These are phyloP conservation scores for Tragelaphus scriptus DNA, from an alignment of 2,113 vertebrate species.

Conservation along the genomic window DNA sequence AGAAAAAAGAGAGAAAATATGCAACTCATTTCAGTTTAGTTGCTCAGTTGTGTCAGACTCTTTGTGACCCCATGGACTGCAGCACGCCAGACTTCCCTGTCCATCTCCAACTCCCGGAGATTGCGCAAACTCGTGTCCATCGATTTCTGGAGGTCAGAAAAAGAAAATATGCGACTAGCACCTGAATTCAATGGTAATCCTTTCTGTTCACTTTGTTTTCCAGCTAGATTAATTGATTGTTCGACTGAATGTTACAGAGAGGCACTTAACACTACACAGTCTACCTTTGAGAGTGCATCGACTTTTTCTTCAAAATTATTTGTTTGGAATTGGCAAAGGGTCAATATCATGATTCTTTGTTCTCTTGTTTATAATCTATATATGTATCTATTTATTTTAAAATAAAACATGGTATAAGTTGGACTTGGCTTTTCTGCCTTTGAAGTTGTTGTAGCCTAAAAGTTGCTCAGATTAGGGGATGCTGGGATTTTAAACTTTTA, in stretches of 20 bases:
- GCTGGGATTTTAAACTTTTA: not conserved
- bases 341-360: not conserved
- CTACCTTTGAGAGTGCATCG: not conserved
- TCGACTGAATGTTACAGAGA: not conserved
- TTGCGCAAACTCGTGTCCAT: not conserved
- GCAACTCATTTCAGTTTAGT: not conserved
- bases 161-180: not conserved
- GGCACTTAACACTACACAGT: not conserved
- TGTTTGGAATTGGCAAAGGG: not conserved
- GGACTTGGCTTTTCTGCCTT: not conserved
- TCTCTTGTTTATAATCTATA: not conserved
- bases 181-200: accelerated
- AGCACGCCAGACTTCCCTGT: not conserved
- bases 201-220: not conserved
- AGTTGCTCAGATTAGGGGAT: not conserved
- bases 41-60: not conserved
- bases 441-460: not conserved
- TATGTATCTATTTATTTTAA: not conserved
- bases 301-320: not conserved
- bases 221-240: not conserved
- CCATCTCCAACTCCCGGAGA: not conserved
- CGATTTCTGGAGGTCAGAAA: not conserved
- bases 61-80: not conserved
- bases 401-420: not conserved
- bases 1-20: not conserved